Conservation (phyloP, 2,888 invertebrate species). For the Synanthedon tipuliformis region DNA sequence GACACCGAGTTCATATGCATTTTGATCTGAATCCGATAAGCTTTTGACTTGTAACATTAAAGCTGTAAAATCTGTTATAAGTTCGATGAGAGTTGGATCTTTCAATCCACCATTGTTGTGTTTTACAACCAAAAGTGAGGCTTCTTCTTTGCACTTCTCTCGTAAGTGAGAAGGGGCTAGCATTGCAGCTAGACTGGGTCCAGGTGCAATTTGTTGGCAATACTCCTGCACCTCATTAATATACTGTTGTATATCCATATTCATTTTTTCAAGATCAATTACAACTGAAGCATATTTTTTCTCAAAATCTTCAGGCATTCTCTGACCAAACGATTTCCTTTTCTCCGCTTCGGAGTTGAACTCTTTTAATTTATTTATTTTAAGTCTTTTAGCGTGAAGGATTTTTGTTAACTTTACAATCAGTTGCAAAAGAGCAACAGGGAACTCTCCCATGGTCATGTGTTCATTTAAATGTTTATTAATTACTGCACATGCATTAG, state of each 20-base stretch:
- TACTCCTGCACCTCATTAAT: constrained; percentile 86
- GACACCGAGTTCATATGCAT: constrained; percentile 90
- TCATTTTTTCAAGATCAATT: constrained; percentile 91
- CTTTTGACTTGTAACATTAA: constrained; percentile 90
- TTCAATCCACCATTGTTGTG: constrained; percentile 74
- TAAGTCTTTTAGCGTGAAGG: constrained; percentile 82
- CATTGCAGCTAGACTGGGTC: constrained; percentile 87
- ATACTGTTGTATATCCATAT: constrained; percentile 86
- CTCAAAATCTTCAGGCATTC: constrained; percentile 88
- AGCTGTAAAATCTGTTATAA: constrained; percentile 90
- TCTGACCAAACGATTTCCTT: constrained; percentile 82
- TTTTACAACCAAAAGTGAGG: constrained; percentile 81
- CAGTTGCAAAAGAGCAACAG: constrained; percentile 84
- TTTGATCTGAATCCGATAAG: constrained; percentile 81
- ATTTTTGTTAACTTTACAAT: constrained; percentile 91
- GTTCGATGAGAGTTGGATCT: constrained; percentile 75
- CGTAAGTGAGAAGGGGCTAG: constrained; percentile 88
- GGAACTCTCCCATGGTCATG: constrained; percentile 80
- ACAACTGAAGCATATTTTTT: constrained; percentile 89
- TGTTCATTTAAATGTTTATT: constrained; percentile 47
- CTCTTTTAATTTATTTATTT: constrained; percentile 82
- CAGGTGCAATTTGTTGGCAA: constrained; percentile 88
- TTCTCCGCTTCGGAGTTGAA: constrained; percentile 94
- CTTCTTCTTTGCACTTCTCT: constrained; percentile 89
- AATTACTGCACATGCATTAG: constrained; percentile 70